Base-by-base conservation (phyloP, 2,888 invertebrate genomes). In the Girardia tigrina region DNA sequence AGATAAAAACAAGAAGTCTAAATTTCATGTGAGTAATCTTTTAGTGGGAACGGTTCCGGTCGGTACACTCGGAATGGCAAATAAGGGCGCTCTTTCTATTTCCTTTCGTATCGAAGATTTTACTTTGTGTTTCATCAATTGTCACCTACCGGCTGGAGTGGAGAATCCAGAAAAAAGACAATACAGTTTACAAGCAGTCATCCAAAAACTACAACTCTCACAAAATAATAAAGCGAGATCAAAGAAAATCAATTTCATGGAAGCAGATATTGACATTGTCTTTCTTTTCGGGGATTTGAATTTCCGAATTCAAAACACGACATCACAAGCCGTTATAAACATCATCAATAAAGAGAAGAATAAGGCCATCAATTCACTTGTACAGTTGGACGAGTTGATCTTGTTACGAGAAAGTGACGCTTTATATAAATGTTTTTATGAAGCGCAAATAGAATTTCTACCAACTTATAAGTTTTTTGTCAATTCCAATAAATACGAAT, bases 61-160 rank as follows among this genome's bases (percentile, higher is more conserved):
- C 16, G 73, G 73, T 29, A 72, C 12, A 20, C 29, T 72, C 6
- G 73, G 73, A 28, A 72, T 72, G 73, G 73, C 73, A 4, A 72
- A 72, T 72, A 72, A 72, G 36, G 73, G 73, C 6, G 73, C 73
- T n/a, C 16, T 72, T n/a, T 29, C 73, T n/a, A 72, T 72, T 28
- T 72, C 73, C 1, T 72, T 72, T 26, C 29, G 26, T 1, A 4
- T 29, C 26, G 36, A 26, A 4, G 73, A 36, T n/a, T 29, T 72
- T 72, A 6, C 26, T n/a, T 23, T 72, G 4, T 72, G 73, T 29
- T 72, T 72, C 26, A 72, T 72, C 8, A 72, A 72, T 29, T 29
- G 29, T 29, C 73, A 72, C 36, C 36, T 72, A 8, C 29, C 73
- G 36, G 73, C 73, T 72, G 73, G 73, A 4, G 14, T n/a, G 28